Evolutionary conservation across 2,113 vertebrate genomes (phyloP), one percentile per base, ranked within the genome.

Genomic region (Crotophaga sulcirostris): DNA sequence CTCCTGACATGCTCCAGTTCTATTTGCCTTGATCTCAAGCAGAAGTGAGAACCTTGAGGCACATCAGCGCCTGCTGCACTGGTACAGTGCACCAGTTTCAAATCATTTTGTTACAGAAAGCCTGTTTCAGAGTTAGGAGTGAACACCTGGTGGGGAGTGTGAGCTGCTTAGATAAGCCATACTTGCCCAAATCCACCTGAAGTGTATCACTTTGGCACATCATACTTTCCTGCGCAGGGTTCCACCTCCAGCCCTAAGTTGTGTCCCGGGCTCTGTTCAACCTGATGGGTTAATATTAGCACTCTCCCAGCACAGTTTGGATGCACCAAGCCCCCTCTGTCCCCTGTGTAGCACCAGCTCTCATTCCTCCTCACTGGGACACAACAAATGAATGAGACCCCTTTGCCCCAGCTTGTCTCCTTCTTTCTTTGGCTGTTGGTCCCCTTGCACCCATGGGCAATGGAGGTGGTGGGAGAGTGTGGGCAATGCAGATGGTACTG

Each of bases 201-300:
- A 45, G 24, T 17, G 29, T 34, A 83, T 20, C 26, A 16, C 28
- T 23, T 73, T 58, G 64, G 24, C 31, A 31, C 49, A 15, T 56
- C 26, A 12, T 3, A 1, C 45, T 59, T 56, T 66, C 23, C 87
- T 74, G 33, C 34, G 45, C 16, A 38, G 45, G 54, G 0, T 4
- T 10, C 0, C 20, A 20, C 14, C 24, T 20, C 6, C 18, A 59
- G 40, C 40, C 78, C 29, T 0, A 3, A 51, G 13, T 0, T 18
- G n/a, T 55, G 73, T 62, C 42, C 42, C 36, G 49, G 14, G 17
- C 72, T 63, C 20, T 28, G 31, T 66, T 58, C 76, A 69, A 10
- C 33, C 34, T 40, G 24, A 18, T 25, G 45, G n/a, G 21, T 34
- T 73, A 18, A 1, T 16, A n/a, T 17, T 21, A 59, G 44, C 9